Evolutionary conservation across 2,113 vertebrate genomes (phyloP).

Genomic region (Origma solitaria): DNA sequence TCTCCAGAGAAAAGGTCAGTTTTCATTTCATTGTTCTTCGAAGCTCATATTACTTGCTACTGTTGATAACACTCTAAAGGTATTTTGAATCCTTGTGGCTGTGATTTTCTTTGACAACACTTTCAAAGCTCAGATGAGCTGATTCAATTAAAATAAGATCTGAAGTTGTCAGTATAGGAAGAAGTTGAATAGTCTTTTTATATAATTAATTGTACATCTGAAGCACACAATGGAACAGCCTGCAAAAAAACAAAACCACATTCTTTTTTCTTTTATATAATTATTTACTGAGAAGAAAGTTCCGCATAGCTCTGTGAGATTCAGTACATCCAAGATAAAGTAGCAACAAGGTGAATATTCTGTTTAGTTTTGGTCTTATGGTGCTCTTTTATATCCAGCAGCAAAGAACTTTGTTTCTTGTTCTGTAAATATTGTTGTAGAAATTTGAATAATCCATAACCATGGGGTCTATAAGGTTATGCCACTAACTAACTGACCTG

Average conservation of each 20-base stretch:
- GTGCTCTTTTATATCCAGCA: not conserved
- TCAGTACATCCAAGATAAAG: not conserved
- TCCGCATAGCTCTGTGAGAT: not conserved
- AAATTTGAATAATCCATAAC: not conserved
- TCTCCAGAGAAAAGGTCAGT: not conserved
- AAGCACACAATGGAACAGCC: not conserved
- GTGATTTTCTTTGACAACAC: conserved; percentile 38
- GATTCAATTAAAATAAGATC: conserved; percentile 41
- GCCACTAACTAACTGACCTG: not conserved
- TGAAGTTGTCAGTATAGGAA: conserved; percentile 2
- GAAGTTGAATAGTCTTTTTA: conserved; percentile 1
- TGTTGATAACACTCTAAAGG: conserved; percentile 1
- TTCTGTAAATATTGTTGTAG: not conserved
- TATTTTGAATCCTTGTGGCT: not conserved
- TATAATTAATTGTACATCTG: conserved; percentile 42
- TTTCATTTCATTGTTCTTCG: conserved; percentile 11
- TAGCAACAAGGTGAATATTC: not conserved
- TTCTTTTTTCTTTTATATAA: not conserved
- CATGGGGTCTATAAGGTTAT: not conserved
- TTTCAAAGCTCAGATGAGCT: conserved; percentile 14
- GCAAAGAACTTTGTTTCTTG: not conserved
- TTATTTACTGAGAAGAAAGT: not conserved
- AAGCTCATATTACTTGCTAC: not conserved
- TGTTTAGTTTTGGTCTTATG: not conserved
- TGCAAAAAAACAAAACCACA: not conserved